Conservation (phyloP, 2,113 vertebrate species). For the Chrysochloris asiatica region DNA sequence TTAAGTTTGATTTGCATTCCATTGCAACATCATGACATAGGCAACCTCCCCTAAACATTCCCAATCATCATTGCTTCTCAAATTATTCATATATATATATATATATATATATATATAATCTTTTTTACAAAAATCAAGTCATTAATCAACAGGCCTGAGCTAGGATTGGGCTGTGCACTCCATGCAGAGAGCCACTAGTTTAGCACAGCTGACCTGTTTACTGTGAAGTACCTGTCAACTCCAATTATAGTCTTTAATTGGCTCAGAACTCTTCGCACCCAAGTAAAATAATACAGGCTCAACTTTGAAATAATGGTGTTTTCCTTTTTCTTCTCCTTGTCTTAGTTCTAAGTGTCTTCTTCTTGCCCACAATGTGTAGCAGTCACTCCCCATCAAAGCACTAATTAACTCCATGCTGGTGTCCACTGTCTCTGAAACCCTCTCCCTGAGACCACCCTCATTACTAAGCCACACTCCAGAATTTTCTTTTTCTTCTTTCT, state of each 20-base stretch:
- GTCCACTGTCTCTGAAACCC: not conserved
- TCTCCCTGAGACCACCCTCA: fast-evolving
- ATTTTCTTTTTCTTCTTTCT: not conserved
- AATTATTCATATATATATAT: too few species aligned
- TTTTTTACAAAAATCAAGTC: not conserved
- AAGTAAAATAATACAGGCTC: not conserved
- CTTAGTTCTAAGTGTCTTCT: not conserved
- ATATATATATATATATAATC: too few species aligned
- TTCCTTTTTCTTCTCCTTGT: not conserved
- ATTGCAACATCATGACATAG: not conserved
- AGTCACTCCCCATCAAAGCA: not conserved
- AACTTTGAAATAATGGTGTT: not conserved
- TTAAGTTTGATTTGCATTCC: not conserved
- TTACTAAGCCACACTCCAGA: not conserved
- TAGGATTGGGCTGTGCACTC: too few species aligned
- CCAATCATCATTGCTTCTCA: not conserved
- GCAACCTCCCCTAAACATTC: not conserved
- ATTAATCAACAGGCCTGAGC: too few species aligned
- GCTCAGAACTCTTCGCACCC: not conserved
- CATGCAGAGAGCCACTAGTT: not conserved
- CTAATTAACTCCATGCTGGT: too few species aligned
- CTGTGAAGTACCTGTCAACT: not conserved
- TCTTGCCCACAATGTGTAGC: not conserved
- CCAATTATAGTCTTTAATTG: not conserved
- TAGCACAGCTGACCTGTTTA: not conserved